Base-by-base conservation (phyloP, 1,140 invertebrate genomes). In the Drosophila repleta region DNA sequence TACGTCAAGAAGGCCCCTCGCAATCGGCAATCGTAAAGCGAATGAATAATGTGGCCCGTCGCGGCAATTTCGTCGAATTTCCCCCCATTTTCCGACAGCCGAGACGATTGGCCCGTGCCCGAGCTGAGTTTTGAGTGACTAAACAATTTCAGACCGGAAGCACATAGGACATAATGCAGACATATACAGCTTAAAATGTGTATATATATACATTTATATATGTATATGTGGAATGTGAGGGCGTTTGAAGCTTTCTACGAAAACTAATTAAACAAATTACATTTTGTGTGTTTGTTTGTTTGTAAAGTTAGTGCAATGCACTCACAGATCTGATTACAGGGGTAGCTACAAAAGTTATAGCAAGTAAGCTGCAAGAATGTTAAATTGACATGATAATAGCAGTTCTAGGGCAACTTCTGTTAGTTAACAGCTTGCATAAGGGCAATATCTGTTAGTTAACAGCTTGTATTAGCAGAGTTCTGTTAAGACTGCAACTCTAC, bases 221-320 rank as follows among this genome's bases (percentile, higher is more conserved):
- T 41, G n/a, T 15, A 41, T 7, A 17, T 43, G 13, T 43, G 29
- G 15, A 52, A 35, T 10, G n/a, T 15, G 39, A 32, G 39, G n/a
- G 21, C 21, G 29, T n/a, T 17, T 15, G 21, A 62, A 81, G 74
- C 74, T 87, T 85, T 66, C 66, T 37, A 55, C 49, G 43, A 87
- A 87, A 85, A 81, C 81, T 85, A 85, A 85, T 85, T 81, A 87
- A 87, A 82, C 73, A 81, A 85, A 85, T 85, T 77, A 56, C 74
- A 87, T 77, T 87, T 67, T 57, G 39, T 60, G 7, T 46, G 35
- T 48, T 29, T 29, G 43, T 61, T 35, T 60, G 21, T 49, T 56
- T 39, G 43, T 39, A 29, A 55, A 70, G 65, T 74, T 74, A 43
- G 74, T 77, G 70, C 72, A 79, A 66, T 65, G 73, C 61, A 77